These are phyloP conservation scores for Varecia variegata DNA, from an alignment of 2,797 vertebrate genomes.

Conservation along the genomic window DNA sequence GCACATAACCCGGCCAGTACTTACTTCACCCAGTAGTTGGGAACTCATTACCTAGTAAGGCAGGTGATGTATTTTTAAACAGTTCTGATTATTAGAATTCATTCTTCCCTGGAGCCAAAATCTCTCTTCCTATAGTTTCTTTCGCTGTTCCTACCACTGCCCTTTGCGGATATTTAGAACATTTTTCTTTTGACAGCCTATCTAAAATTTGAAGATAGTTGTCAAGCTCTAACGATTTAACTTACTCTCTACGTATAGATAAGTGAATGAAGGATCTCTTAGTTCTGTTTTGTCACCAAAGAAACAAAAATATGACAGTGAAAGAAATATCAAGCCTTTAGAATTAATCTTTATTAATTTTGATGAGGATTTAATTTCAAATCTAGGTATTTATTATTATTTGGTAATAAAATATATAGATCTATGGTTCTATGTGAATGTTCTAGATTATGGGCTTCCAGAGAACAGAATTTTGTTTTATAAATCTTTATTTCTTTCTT, in stretches of 20 bases:
- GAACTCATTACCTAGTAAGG: not conserved
- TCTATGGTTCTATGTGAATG: not conserved
- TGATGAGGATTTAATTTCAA: conserved; percentile 20
- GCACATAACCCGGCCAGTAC: not conserved
- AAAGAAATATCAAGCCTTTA: not conserved
- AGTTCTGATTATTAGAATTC: conserved; percentile 33
- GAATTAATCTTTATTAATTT: not conserved
- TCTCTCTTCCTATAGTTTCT: not conserved
- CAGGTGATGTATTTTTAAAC: not conserved
- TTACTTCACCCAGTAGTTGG: not conserved
- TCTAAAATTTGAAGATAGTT: not conserved
- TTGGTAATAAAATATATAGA: not conserved
- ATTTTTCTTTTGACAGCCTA: not conserved
- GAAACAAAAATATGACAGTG: not conserved
- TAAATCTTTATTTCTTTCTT: not conserved
- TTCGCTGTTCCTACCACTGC: not conserved
- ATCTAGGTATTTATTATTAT: not conserved
- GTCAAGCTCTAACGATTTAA: not conserved
- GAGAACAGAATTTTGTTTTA: not conserved
- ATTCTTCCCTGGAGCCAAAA: not conserved
- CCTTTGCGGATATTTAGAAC: not conserved
- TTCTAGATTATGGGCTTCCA: not conserved
- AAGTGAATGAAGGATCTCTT: not conserved
- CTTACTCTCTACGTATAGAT: not conserved
- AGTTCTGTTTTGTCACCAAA: not conserved